Evolutionary conservation across 2,888 invertebrate genomes (phyloP), one percentile per base, ranked within the genome.

Genomic region (Amorpha juglandis): DNA sequence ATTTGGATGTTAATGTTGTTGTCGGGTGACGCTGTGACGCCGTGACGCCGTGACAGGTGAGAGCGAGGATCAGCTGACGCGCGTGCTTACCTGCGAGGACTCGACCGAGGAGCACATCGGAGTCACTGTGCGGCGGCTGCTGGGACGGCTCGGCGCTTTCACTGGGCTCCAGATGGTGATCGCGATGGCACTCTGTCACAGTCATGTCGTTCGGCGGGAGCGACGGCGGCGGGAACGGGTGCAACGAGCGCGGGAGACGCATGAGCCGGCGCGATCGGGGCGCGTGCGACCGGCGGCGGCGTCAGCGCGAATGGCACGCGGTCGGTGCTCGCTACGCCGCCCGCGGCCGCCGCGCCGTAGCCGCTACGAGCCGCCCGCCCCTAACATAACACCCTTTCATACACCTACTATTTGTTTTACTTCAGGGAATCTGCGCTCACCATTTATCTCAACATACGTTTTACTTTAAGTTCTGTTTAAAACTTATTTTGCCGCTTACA

Each of bases 201-300:
- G 92, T 92, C 92, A 92, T 93, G 78, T 78, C 82, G 80, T 76
- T 73, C 64, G 74, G 71, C 81, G 84, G 86, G 83, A 69, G 72
- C 72, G 45, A 9, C 38, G 77, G 74, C 71, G 75, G 76, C 73
- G 74, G 58, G 58, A 58, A 42, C 58, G 58, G 58, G 58, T 42
- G 19, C 58, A 58, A 38, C 42, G 58, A 58, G 58, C 58, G 71
- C 82, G 86, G 86, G 83, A 90, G 87, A 83, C 86, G 92, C 92
- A 91, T 91, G 82, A 81, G 83, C 86, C 90, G 84, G 77, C 88
- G 85, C 87, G 79, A 73, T 75, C 73, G 72, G 84, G 77, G 84
- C 92, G 91, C 91, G 91, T 92, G 92, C 86, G 90, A 83, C 88
- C 91, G 91, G 84, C 91, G 92, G 88, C 92, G 92, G 90, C 89